phyloP scores from a whole-genome alignment of 53 echinoderm and acorn worm species.

The Antedon mediterranea region DNA sequence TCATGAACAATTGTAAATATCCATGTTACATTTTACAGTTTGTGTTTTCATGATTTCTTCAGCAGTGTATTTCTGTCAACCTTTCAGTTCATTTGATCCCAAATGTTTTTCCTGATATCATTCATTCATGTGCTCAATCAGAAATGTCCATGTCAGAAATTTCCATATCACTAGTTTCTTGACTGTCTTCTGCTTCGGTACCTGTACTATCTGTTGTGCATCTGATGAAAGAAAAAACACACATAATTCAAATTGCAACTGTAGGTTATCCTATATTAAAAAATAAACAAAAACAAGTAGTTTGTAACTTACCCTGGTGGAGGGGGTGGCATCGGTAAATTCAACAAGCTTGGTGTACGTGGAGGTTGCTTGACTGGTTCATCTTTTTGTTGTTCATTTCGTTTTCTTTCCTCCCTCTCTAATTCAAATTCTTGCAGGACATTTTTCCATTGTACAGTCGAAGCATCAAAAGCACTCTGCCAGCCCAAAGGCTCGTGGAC shows the following conservation, averaged over 20 bases:
- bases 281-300: too few species aligned
- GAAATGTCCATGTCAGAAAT: not conserved
- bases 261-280: too few species aligned
- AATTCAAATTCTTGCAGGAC: not conserved
- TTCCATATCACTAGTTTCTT: not conserved
- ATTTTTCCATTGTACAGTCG: not conserved
- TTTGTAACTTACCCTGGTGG: not conserved
- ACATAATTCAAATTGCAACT: not conserved
- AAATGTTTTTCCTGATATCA: too few species aligned
- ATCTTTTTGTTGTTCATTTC: not conserved
- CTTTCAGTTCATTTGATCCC: too few species aligned
- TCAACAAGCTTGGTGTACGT: not conserved
- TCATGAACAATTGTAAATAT: too few species aligned
- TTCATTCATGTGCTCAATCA: too few species aligned
- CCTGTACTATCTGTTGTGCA: not conserved
- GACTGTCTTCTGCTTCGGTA: not conserved
- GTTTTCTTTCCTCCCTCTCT: not conserved
- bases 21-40: too few species aligned
- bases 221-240: not conserved
- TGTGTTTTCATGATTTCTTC: too few species aligned
- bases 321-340: not conserved
- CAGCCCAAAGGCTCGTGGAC: not conserved
- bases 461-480: not conserved
- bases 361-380: not conserved
- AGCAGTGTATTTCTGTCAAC: too few species aligned